Percentiles rank a stretch among this genome's conserved stretches.
Conservation (phyloP, 2,888 invertebrate genomes). For the Incurvaria masculella region DNA sequence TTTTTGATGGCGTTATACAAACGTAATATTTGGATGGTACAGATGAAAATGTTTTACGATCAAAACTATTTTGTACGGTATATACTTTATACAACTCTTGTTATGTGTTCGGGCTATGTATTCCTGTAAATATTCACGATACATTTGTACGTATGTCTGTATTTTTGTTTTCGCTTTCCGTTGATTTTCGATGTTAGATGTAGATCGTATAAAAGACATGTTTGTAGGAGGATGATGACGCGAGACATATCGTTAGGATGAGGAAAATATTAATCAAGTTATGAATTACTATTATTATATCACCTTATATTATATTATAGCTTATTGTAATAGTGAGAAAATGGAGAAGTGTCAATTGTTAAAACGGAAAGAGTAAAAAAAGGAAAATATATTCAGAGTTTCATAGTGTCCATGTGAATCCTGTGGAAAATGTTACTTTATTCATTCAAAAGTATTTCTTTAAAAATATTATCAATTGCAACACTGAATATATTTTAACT, state of each 20-base stretch:
- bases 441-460: no score
- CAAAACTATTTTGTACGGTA: slow-evolving; percentile 45
- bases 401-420: no score
- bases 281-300: slow-evolving; percentile 22
- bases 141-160: slow-evolving; percentile 32
- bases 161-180: slow-evolving; percentile 25
- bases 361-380: neutral
- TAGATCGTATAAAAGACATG: slow-evolving; percentile 35
- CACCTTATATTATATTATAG: slow-evolving; percentile 26
- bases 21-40: neutral
- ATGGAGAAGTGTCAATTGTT: slow-evolving; percentile 14
- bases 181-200: slow-evolving; percentile 21
- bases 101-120: slow-evolving; percentile 29
- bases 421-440: no score
- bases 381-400: no score
- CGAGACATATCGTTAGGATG: slow-evolving; percentile 53
- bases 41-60: slow-evolving; percentile 17
- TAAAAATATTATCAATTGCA: no score
- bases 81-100: slow-evolving; percentile 42
- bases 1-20: slow-evolving; percentile 27
- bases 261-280: slow-evolving; percentile 23
- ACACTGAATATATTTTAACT: no score
- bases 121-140: slow-evolving; percentile 23
- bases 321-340: slow-evolving; percentile 12
- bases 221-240: slow-evolving; percentile 36